Evolutionary conservation across 1,140 invertebrate genomes (phyloP), one percentile per base, ranked within the genome.

Genomic region (Adoxophyes honmai): DNA sequence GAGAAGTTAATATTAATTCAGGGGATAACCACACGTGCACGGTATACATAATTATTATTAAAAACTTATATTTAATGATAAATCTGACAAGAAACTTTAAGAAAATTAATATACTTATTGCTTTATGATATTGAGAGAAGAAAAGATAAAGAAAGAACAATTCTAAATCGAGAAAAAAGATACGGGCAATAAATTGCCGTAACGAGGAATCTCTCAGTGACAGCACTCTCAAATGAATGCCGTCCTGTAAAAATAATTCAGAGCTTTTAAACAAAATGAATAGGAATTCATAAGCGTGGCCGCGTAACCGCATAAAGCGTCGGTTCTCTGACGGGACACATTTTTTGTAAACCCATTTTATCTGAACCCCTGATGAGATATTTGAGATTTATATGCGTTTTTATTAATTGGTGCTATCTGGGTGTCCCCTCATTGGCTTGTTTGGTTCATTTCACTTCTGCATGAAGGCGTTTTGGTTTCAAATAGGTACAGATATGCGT

Each of bases 371-470:
- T 28, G 2, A 6, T 28, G 10, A 42, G 28, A 60, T 60, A 52
- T 59, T 64, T 28, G 15, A 55, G 62, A 60, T 64, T 64, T 64
- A 64, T 64, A 51, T 56, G 33, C 51, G 55, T 18, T 55, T 33
- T 54, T 57, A 64, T 64, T 60, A 64, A 64, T 64, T 38, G 55
- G 33, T 13, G 54, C 52, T 33, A 21, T 42, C 58, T 15, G 21
- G 21, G 6, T 28, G 21, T 28, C 21, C 21, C 21, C 21, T 28
- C 21, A 28, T 28, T 28, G n/a, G n/a, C n/a, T 28, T 28, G 21
- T 28, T 28, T 28, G 2, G 6, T 39, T 55, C 11, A 8, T 60
- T 54, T 51, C 38, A 57, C 60, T 64, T 48, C n/a, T n/a, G n/a
- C n/a, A n/a, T n/a, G n/a, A n/a, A n/a, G n/a, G n/a, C n/a, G n/a